These are phyloP conservation scores for Syrphus vitripennis DNA, from an alignment of 2,888 invertebrate genomes.

Conservation along the genomic window DNA sequence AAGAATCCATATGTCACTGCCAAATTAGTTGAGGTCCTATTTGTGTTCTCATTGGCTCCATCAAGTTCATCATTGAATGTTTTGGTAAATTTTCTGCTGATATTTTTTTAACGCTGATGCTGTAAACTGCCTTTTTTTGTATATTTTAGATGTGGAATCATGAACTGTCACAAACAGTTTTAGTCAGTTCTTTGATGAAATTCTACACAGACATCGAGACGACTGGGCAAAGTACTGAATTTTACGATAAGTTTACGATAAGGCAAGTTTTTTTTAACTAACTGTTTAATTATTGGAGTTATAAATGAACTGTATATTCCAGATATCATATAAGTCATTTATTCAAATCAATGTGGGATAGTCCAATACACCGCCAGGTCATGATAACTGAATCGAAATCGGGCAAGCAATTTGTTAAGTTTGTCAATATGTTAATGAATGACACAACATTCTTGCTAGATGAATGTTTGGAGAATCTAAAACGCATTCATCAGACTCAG, in stretches of 20 bases:
- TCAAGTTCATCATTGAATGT: slow-evolving; percentile 81
- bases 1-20: slow-evolving; percentile 98
- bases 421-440: slow-evolving; percentile 98
- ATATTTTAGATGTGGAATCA: slow-evolving; percentile 91
- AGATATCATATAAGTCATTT: slow-evolving; percentile 97
- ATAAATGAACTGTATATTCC: not conserved
- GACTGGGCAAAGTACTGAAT: slow-evolving; percentile 98
- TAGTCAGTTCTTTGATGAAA: slow-evolving; percentile 96
- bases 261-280: slow-evolving; percentile 80
- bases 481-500: slow-evolving; percentile 93
- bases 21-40: slow-evolving; percentile 95
- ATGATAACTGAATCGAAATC: slow-evolving; percentile 95
- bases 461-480: slow-evolving; percentile 96
- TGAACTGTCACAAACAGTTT: slow-evolving; percentile 89
- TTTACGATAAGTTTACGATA: slow-evolving; percentile 99
- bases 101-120: not conserved
- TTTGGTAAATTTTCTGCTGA: slow-evolving; percentile 74
- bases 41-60: slow-evolving; percentile 88
- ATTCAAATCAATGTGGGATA: slow-evolving; percentile 97
- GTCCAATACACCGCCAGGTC: slow-evolving; percentile 91
- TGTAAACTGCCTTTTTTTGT: not conserved
- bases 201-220: slow-evolving; percentile 99
- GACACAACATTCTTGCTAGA: slow-evolving; percentile 98
- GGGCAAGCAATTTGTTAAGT: slow-evolving; percentile 96
- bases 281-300: not conserved